These are phyloP conservation scores for Tenebrio molitor DNA, from an alignment of 1,140 invertebrate species.

Conservation along the genomic window DNA sequence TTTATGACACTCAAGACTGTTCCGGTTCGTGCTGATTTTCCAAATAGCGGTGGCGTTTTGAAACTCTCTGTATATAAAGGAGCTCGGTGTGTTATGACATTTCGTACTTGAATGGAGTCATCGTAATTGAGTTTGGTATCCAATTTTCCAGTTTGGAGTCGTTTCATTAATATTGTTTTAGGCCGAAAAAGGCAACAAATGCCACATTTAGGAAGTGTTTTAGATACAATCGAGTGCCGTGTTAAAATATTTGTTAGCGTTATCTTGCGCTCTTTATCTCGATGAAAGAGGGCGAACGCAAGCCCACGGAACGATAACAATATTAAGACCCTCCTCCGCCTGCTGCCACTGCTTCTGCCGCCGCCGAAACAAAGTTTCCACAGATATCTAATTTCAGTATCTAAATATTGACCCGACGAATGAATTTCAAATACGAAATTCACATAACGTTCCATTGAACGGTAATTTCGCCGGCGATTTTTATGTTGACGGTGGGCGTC, in stretches of 20 bases:
- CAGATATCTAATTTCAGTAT: slow-evolving; percentile 43
- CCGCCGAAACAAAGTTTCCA: slow-evolving; percentile 33
- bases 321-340: slow-evolving; percentile 21
- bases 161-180: slow-evolving; percentile 41
- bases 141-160: slow-evolving; percentile 30
- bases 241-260: slow-evolving; percentile 39
- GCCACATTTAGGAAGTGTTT: slow-evolving; percentile 38
- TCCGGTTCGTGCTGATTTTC: too few species aligned
- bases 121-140: slow-evolving; percentile 36
- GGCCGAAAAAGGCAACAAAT: slow-evolving; percentile 35
- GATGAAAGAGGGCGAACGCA: slow-evolving; percentile 31
- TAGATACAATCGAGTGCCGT: slow-evolving; percentile 39
- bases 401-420: slow-evolving; percentile 44
- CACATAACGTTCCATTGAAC: slow-evolving; percentile 21
- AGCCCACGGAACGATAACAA: slow-evolving; percentile 28
- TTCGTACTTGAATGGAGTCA: slow-evolving; percentile 23
- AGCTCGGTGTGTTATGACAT: slow-evolving; percentile 4
- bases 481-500: not conserved
- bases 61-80: too few species aligned
- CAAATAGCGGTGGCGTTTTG: too few species aligned
- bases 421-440: slow-evolving; percentile 41
- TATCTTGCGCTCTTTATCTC: slow-evolving; percentile 31
- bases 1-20: too few species aligned
- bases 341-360: not conserved
- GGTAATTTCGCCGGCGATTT: slow-evolving; percentile 1